Percentiles rank a stretch among this genome's conserved stretches.
Evolutionary conservation across 2,113 vertebrate genomes (phyloP).

Genomic region (Scartelaos histophorus): DNA sequence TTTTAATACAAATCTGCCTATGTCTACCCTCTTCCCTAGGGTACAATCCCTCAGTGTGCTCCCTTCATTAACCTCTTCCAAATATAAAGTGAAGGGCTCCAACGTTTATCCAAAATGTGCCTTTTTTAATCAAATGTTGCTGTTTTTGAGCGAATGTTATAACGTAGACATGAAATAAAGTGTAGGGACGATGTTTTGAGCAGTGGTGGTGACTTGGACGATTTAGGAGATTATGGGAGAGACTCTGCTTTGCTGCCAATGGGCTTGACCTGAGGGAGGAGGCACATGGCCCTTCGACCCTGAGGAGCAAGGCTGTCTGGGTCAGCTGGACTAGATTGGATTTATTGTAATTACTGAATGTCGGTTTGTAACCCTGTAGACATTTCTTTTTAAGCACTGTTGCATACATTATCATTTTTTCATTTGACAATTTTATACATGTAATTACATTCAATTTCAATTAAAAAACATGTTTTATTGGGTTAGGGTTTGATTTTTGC

Average conservation of each 20-base stretch:
- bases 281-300: constrained; percentile 34
- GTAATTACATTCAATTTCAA: too few species aligned
- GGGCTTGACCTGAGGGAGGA: constrained; percentile 52
- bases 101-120: too few species aligned
- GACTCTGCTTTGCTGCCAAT: constrained; percentile 55
- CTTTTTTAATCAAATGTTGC: neutral
- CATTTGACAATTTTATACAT: neutral
- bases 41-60: too few species aligned
- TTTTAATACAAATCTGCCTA: too few species aligned
- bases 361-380: neutral
- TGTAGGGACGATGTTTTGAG: constrained; percentile 36
- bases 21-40: too few species aligned
- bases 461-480: too few species aligned
- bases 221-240: constrained; percentile 40
- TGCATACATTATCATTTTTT: neutral
- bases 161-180: neutral
- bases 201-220: constrained; percentile 16
- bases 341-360: neutral
- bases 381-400: neutral
- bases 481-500: too few species aligned
- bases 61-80: too few species aligned
- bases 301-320: constrained; percentile 23
- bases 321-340: constrained; percentile 9
- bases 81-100: too few species aligned
- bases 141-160: neutral